Evolutionary conservation across 2,888 invertebrate species (phyloP), one percentile per base, ranked within the genome.

Genomic region (Hydraecia micacea): DNA sequence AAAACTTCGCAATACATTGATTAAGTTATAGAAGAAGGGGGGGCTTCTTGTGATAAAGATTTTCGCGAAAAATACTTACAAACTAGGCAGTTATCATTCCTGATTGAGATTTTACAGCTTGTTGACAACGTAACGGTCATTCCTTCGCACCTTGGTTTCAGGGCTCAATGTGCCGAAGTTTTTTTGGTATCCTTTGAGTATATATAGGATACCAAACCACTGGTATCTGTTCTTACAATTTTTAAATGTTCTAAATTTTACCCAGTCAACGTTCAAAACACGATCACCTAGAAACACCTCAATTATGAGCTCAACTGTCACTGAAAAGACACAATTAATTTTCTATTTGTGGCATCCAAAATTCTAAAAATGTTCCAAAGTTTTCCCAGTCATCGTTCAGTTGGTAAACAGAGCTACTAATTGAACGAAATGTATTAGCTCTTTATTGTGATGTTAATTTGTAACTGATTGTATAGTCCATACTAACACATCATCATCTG

Each of bases 381-480:
- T 55, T 70, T 63, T 36, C 25, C 13, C 9, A 55, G 42, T 36
- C 36, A 15, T 0, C 36, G 0, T 9, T 46, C 63, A 63, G 13
- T 39, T n/a, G 3, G 18, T n/a, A 55, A 6, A 63, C 36, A 55
- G 28, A 36, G 55, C 7, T 28, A 70, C 63, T 78, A 78, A 78
- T 70, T 78, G 42, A 69, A 70, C 9, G 25, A 78, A 70, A 69
- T 78, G 63, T 78, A 63, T 78, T n/a, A 63, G 46, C 70, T 63
- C 42, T 78, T 46, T 55, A 70, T 63, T 46, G 25, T 78, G 13
- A 78, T 55, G 63, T 70, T 36, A 55, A 70, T 78, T 78, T 63
- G 42, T 78, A 28, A 70, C 36, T 63, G 69, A 78, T 77, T 62
- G 42, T 62, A 11, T 39, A n/a, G 32, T 2, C 1, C 9, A 49